A percentile compares a stretch with the other conserved stretches of the same genome.
Evolutionary conservation across 2,797 vertebrate species (phyloP).

Genomic region (Hydrophis major): DNA sequence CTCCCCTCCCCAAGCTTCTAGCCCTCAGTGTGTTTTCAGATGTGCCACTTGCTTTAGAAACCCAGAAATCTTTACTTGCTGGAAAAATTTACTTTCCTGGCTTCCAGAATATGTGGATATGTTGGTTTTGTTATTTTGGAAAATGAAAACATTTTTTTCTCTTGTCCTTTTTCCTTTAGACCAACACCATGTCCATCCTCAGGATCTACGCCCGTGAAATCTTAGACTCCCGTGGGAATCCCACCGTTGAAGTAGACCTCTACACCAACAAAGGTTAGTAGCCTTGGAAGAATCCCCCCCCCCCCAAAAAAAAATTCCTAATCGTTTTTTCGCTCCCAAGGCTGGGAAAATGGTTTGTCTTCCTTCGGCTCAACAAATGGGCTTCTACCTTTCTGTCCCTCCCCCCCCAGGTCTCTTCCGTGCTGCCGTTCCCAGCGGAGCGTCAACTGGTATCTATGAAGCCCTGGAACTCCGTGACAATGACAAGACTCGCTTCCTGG

Average conservation of each 20-base stretch:
- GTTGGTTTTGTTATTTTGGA: background rate
- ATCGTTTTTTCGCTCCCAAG: background rate
- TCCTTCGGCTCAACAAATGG: background rate
- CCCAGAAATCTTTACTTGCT: background rate
- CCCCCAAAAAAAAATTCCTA: background rate
- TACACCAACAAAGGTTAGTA: conserved; percentile 88
- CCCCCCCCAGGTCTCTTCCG: conserved; percentile 85
- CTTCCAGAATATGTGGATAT: background rate
- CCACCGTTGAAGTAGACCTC: conserved; percentile 96
- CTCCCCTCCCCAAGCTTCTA: background rate
- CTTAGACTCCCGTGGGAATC: conserved; percentile 99
- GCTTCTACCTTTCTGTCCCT: background rate
- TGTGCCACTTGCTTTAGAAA: background rate
- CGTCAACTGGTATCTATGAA: conserved; percentile 97
- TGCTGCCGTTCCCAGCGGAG: conserved; percentile 97
- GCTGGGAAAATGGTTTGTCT: background rate
- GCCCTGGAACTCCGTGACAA: conserved; percentile 97
- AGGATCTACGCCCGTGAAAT: conserved; percentile 92
- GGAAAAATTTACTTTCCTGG: background rate
- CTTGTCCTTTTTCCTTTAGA: conserved; percentile 41
- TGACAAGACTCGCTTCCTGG: conserved; percentile 95
- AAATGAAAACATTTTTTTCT: background rate
- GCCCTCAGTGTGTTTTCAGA: background rate
- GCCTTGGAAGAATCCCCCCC: background rate
- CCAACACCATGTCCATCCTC: conserved; percentile 87